Evolutionary conservation across 2,113 vertebrate species (phyloP).

Genomic region (Pelobates fuscus): DNA sequence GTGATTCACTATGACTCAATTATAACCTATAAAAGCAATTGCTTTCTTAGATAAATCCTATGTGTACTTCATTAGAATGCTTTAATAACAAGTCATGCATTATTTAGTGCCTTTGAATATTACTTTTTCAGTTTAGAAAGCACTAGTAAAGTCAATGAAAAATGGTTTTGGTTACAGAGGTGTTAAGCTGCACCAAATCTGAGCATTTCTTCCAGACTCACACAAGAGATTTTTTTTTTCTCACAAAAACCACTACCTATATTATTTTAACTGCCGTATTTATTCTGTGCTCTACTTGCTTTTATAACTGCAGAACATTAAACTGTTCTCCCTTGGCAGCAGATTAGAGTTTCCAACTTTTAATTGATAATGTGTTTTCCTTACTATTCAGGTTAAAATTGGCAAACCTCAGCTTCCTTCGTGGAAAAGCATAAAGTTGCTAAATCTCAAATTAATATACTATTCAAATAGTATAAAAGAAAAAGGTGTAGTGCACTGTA

Average conservation of each 20-base stretch:
- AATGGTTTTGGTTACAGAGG: neutral
- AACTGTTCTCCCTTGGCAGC: conserved; percentile 28
- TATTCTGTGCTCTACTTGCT: conserved; percentile 46
- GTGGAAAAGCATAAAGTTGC: conserved; percentile 17
- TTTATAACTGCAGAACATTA: conserved; percentile 35
- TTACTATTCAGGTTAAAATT: conserved; percentile 46
- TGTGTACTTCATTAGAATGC: too few relatives aligned
- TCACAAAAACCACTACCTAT: conserved; percentile 4
- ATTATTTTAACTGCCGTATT: conserved; percentile 43
- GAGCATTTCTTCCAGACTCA: conserved; percentile 10
- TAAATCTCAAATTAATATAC: conserved; percentile 26
- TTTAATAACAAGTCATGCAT: too few relatives aligned
- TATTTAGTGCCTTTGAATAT: too few relatives aligned
- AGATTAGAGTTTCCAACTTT: conserved; percentile 43
- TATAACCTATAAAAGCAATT: too few relatives aligned
- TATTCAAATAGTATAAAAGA: conserved; percentile 19
- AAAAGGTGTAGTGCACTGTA: neutral
- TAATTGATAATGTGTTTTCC: conserved; percentile 47
- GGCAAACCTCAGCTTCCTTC: conserved; percentile 25
- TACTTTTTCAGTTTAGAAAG: too few relatives aligned
- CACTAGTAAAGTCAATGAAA: too few relatives aligned
- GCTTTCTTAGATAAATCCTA: too few relatives aligned
- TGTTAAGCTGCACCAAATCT: conserved; percentile 36
- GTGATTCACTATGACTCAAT: too few relatives aligned
- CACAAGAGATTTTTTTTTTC: neutral